phyloP scores from a whole-genome alignment of 2,888 invertebrate genomes.

The Chesias legatella region DNA sequence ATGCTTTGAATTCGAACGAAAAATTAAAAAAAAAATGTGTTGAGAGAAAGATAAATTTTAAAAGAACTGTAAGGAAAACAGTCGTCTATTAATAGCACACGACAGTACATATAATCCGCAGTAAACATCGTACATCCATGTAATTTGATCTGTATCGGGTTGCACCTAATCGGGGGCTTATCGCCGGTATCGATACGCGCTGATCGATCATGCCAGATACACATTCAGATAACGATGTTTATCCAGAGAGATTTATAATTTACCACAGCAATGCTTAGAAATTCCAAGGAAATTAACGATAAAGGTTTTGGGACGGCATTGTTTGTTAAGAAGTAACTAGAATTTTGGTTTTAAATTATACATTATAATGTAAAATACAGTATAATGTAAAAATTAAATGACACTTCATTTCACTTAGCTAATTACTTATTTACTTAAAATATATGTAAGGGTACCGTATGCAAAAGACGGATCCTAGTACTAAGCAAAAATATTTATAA shows the following conservation, averaged over 20 bases:
- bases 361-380: no score
- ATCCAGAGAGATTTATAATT: conserved; percentile 61
- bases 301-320: conserved; percentile 2
- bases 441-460: no score
- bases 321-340: neutral
- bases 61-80: no score
- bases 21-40: no score
- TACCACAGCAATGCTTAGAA: conserved; percentile 38
- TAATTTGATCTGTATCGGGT: conserved; percentile 58
- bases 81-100: no score
- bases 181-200: conserved; percentile 41
- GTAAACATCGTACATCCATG: conserved; percentile 49
- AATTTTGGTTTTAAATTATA: neutral
- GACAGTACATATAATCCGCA: conserved; percentile 24
- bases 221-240: conserved; percentile 59
- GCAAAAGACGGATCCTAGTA: no score
- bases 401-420: no score
- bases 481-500: no score
- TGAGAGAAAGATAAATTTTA: no score
- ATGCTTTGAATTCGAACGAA: no score
- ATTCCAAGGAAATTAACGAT: conserved; percentile 27
- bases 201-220: conserved; percentile 70
- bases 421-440: no score
- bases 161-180: conserved; percentile 44
- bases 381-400: no score